Evolutionary conservation across 2,888 invertebrate genomes (phyloP).

Genomic region (Steinernema carpocapsae): DNA sequence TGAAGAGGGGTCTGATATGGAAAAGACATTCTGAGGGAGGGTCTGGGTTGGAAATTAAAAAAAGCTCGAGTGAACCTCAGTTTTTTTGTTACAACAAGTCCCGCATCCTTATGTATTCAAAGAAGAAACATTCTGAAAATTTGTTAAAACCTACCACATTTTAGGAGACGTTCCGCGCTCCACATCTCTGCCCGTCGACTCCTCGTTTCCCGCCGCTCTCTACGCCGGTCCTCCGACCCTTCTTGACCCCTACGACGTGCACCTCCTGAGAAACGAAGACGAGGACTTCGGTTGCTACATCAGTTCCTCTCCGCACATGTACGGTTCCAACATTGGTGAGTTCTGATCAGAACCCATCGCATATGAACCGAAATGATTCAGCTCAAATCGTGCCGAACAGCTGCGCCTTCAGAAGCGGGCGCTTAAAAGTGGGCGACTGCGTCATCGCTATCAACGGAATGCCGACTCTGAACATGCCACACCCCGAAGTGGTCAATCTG

Average conservation of each 20-base stretch:
- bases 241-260: slow-evolving; percentile 83
- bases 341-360: background rate
- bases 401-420: slow-evolving; percentile 82
- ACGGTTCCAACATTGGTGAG: slow-evolving; percentile 83
- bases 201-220: background rate
- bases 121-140: too few relatives aligned
- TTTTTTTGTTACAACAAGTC: too few relatives aligned
- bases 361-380: slow-evolving; percentile 69
- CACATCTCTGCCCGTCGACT: slow-evolving; percentile 42
- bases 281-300: slow-evolving; percentile 99
- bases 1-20: background rate
- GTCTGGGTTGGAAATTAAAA: too few relatives aligned
- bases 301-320: slow-evolving; percentile 89
- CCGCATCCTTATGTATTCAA: too few relatives aligned
- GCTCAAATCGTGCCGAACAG: slow-evolving; percentile 92
- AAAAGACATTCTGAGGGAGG: too few relatives aligned
- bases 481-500: slow-evolving; percentile 46
- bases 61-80: too few relatives aligned
- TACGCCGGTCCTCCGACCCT: background rate
- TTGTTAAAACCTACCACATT: too few relatives aligned
- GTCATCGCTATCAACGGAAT: slow-evolving; percentile 79
- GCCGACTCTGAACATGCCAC: slow-evolving; percentile 46
- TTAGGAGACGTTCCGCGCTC: slow-evolving; percentile 44
- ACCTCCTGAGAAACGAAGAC: slow-evolving; percentile 84
- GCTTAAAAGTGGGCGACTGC: slow-evolving; percentile 52